Base-by-base conservation (phyloP, 2,888 invertebrate genomes). In the Apamea epomidion region DNA sequence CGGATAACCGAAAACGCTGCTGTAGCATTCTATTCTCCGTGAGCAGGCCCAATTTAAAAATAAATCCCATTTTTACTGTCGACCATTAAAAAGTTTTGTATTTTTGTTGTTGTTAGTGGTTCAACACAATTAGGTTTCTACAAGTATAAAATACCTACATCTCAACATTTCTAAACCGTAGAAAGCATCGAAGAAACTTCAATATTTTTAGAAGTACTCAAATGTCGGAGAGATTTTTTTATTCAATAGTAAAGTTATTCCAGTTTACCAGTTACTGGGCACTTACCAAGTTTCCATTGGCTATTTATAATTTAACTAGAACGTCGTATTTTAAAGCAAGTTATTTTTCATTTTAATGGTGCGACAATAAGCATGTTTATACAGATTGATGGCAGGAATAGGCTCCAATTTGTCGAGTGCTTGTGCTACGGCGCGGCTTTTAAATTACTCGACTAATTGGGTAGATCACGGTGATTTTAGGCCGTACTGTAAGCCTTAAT, bases 401-500 rank as follows among this genome's bases (percentile, higher is more conserved):
- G 80, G 88, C 89, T 86, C 89, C 89, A 93, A 93, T 93, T 95
- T 93, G 92, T 93, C 81, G 90, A 91, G 89, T 90, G 87, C 88
- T 87, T 85, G 90, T 89, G 89, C 83, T 88, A 82, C 87, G 86
- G 83, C 81, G 79, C 81, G 87, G 87, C 89, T 90, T 90, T 88
- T 90, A 91, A 92, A 91, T 92, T 90, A 88, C 83, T 88, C 83
- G 81, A 78, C 90, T 94, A 95, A 94, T 94, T 94, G 93, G 92
- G 90, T 91, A 93, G 92, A 94, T 94, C 92, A 92, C 90, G 89
- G 91, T 90, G 93, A 94, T 94, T 94, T 94, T 90, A 91, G 92
- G 89, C 89, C 90, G 88, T 91, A 93, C 90, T 91, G 92, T 92
- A 90, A 91, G 89, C 92, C 91, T 94, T 96, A 95, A 95, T 96